Evolutionary conservation across 2,113 vertebrate species (phyloP).

Genomic region (Pseudorhombus dupliciocellatus): DNA sequence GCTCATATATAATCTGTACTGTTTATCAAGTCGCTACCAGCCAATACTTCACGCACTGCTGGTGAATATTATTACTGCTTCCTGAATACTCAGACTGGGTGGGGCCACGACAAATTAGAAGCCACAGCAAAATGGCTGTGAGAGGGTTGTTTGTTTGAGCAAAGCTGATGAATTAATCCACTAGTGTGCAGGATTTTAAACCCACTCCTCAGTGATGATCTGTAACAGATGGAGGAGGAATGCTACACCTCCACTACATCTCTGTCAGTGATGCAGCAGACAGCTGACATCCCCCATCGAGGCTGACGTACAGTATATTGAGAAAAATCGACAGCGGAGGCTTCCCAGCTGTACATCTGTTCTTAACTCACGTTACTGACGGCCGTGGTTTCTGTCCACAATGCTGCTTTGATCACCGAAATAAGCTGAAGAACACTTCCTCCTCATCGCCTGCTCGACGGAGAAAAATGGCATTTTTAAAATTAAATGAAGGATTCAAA

Average conservation of each 20-base stretch:
- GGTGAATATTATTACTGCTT: neutral
- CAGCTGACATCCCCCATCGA: slow-evolving; percentile 21
- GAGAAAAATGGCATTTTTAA: neutral
- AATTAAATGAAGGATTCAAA: neutral
- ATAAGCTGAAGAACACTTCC: neutral
- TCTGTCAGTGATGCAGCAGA: slow-evolving; percentile 11
- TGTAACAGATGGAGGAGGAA: slow-evolving; percentile 10
- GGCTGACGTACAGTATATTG: slow-evolving; percentile 15
- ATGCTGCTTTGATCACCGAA: neutral
- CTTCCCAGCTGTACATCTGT: neutral
- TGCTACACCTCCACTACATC: slow-evolving; percentile 22
- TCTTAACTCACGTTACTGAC: neutral
- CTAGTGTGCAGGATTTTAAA: slow-evolving; percentile 1
- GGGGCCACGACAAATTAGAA: slow-evolving; percentile 21
- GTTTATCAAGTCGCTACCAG: slow-evolving; percentile 17
- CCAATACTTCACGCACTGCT: neutral
- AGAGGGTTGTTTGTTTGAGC: slow-evolving; percentile 17
- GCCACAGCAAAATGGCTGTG: neutral
- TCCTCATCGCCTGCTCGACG: neutral
- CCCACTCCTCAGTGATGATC: neutral
- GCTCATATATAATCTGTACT: neutral
- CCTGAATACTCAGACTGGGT: slow-evolving; percentile 21
- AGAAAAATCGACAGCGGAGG: slow-evolving; percentile 8
- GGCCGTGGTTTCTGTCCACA: neutral
- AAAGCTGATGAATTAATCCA: slow-evolving; percentile 17